Base-by-base conservation (phyloP, 2,797 vertebrate species). In the Lutjanus campechanus region DNA sequence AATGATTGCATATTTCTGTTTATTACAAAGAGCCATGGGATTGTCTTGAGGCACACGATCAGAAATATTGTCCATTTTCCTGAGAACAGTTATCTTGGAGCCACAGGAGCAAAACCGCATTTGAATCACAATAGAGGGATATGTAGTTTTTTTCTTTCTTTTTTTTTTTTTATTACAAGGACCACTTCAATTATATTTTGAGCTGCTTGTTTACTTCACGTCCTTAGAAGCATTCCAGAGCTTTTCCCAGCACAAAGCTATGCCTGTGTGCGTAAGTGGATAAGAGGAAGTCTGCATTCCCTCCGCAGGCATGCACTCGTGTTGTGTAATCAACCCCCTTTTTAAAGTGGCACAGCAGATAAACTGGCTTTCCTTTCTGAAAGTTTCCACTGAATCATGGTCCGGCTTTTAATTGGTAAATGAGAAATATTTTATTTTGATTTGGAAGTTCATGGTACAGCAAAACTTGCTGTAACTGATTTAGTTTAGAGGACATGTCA, bases 201-300 rank as follows among this genome's bases (percentile, higher is more conserved):
- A 93, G 88, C 85, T 89, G 85, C 85, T 91, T 95, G 92, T 95
- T 96, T 95, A 93, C 94, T 91, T 82, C 84, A 86, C 16, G 73
- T 85, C 92, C 90, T 86, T 81, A 86, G 91, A 93, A 82, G 84
- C 93, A 95, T 95, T 95, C 93, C 93, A 91, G 88, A 89, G 94
- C 92, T 91, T 90, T 90, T 88, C 83, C 88, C 87, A 92, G 90
- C 86, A 95, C 94, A 95, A 95, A 93, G 94, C 90, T 89, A 74
- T 83, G 92, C 89, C 89, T 95, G 93, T 95, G 90, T 93, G 91
- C 79, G 69, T 93, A 95, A 94, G 91, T 93, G 95, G 94, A 95
- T 95, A 93, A 95, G 93, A 95, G 94, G 94, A 95, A 95, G 93
- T 93, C 93, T 94, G 90, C 93, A 94, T 96, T 95, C 95, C 90